These are phyloP conservation scores for Epicauta chinensis DNA, from an alignment of 1,140 invertebrate genomes.

Conservation along the genomic window DNA sequence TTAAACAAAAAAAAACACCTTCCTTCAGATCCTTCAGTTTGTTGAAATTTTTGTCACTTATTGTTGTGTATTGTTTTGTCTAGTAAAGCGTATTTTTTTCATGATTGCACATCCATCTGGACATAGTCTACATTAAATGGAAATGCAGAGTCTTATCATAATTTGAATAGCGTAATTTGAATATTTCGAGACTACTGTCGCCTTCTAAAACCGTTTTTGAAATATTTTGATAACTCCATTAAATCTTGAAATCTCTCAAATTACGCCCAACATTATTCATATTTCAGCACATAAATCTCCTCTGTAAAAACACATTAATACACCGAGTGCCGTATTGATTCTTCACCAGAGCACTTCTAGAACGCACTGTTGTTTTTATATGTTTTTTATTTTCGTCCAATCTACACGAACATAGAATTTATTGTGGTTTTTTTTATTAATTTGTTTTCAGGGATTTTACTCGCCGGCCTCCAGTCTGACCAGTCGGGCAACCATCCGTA, in stretches of 20 bases:
- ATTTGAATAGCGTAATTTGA: too few relatives aligned
- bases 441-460: conserved; percentile 56
- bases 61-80: background rate
- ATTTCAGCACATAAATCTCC: background rate
- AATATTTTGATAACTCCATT: too few relatives aligned
- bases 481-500: conserved; percentile 55
- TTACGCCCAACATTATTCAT: background rate
- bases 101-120: too few relatives aligned
- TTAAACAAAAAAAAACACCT: background rate
- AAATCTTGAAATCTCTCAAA: too few relatives aligned
- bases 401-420: background rate
- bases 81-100: too few relatives aligned
- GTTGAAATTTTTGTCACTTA: conserved; percentile 7
- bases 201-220: too few relatives aligned
- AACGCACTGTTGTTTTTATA: conserved; percentile 19
- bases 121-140: too few relatives aligned
- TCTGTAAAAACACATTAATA: background rate
- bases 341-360: conserved; percentile 34
- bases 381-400: background rate
- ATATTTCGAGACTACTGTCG: too few relatives aligned
- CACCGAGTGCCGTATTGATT: background rate
- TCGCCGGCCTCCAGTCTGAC: conserved; percentile 55
- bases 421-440: background rate
- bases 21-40: too few relatives aligned
- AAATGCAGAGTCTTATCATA: too few relatives aligned